These are phyloP conservation scores for Chiroxiphia lanceolata DNA, from an alignment of 2,797 vertebrate species.

Conservation along the genomic window DNA sequence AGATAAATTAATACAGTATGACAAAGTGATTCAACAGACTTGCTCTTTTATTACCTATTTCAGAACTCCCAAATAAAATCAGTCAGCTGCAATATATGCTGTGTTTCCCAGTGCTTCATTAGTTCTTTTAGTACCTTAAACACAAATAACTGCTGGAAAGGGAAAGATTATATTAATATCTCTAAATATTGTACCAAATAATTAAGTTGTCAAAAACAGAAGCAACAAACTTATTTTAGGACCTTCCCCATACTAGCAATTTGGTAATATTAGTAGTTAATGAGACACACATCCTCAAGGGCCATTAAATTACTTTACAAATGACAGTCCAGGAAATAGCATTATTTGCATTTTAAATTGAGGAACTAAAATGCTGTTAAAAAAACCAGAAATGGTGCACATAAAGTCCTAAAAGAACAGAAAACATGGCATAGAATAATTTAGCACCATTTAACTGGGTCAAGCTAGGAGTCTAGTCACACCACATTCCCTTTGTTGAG, in stretches of 20 bases:
- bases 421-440: not conserved
- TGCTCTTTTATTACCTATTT: conserved; percentile 43
- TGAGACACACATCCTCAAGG: not conserved
- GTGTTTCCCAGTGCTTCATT: not conserved
- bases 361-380: not conserved
- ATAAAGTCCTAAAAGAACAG: not conserved
- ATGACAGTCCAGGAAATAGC: not conserved
- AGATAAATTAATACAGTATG: conserved; percentile 62
- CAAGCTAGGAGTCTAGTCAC: not conserved
- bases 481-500: not conserved
- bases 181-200: not conserved
- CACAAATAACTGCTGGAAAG: not conserved
- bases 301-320: not conserved
- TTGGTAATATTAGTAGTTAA: conserved; percentile 1
- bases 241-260: not conserved
- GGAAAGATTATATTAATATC: not conserved
- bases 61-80: conserved; percentile 61
- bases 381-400: not conserved
- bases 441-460: not conserved
- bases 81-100: conserved; percentile 10
- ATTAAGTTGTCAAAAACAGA: conserved; percentile 15
- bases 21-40: conserved; percentile 55
- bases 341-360: conserved; percentile 12
- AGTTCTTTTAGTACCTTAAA: not conserved
- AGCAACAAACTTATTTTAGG: not conserved